Evolutionary conservation across 1,140 invertebrate species (phyloP), one percentile per base, ranked within the genome.

Genomic region (Oryzaephilus surinamensis): DNA sequence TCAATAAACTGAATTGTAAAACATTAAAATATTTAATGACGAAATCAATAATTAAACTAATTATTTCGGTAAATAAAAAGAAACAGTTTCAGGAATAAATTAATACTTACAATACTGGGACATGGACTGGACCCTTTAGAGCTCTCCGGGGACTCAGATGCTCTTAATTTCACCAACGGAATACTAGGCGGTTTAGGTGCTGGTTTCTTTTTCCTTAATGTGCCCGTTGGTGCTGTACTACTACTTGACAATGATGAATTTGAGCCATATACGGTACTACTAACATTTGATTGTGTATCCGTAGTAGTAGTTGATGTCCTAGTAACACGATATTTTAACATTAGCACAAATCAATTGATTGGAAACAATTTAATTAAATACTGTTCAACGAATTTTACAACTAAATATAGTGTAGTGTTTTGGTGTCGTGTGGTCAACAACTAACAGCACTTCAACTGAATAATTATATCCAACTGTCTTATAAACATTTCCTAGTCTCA

Each of bases 131-230:
- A 58, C 27, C 52, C 36, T 18, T 47, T 21, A 30, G 60, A 60
- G 51, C 48, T 54, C 33, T 17, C 40, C 42, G 17, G 52, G 11
- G n/a, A n/a, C n/a, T n/a, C n/a, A n/a, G n/a, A 49, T 21, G 37
- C 35, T 18, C 43, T 43, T 33, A 23, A 11, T 34, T 38, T 16
- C 32, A 38, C 52, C 38, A 54, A 54, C 4, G 54, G 74, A n/a
- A n/a, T n/a, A 24, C 57, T 65, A 2, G 79, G 79, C 32, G 80
- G 80, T 16, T 70, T 71, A 1, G 81, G 80, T 2, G 81, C 79
- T 2, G 69, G 74, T 39, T 78, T 76, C 52, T 80, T 81, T 51
- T 81, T 82, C 24, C 72, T 65, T n/a, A 52, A 36, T 4, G 44
- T 41, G 39, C 42, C 56, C 18, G 60, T 60, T 8, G 67, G 69